Percentiles rank a stretch among this genome's conserved stretches.
Conservation (phyloP, 2,113 vertebrate genomes). For the Sebastes fasciatus region DNA sequence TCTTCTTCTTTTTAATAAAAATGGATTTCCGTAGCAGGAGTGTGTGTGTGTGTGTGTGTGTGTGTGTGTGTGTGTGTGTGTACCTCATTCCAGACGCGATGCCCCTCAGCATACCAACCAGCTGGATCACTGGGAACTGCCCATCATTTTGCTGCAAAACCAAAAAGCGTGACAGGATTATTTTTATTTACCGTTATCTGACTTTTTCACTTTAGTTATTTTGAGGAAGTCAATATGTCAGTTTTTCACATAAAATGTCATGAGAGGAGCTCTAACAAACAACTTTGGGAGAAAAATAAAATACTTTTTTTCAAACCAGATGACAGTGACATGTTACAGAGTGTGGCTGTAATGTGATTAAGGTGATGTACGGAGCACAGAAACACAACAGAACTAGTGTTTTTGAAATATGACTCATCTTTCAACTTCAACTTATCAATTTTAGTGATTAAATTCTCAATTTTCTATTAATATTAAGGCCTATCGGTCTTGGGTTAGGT, state of each 20-base stretch:
- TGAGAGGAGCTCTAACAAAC: neutral
- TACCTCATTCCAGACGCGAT: constrained; percentile 96
- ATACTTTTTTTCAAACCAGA: neutral
- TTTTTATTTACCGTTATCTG: constrained; percentile 41
- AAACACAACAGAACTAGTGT: neutral
- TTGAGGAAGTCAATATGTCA: constrained; percentile 8
- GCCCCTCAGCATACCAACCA: constrained; percentile 96
- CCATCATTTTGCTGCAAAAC: constrained; percentile 93
- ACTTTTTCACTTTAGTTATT: constrained; percentile 32
- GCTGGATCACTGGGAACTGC: constrained; percentile 97
- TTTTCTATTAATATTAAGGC: neutral
- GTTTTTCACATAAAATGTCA: constrained; percentile 3
- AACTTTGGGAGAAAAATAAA: neutral
- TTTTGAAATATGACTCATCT: neutral
- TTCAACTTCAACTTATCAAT: neutral
- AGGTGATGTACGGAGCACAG: neutral
- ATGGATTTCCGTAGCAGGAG: constrained; percentile 20
- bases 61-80: constrained; percentile 24
- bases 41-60: constrained; percentile 12
- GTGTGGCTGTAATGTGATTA: neutral
- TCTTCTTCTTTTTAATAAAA: constrained; percentile 32
- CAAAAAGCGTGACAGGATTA: constrained; percentile 47
- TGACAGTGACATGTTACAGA: neutral
- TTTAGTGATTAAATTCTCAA: neutral
- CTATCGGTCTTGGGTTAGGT: neutral